A percentile compares a stretch with the other conserved stretches of the same genome.
These are phyloP conservation scores for Argynnis bischoffii DNA, from an alignment of 2,888 invertebrate species.

Conservation along the genomic window DNA sequence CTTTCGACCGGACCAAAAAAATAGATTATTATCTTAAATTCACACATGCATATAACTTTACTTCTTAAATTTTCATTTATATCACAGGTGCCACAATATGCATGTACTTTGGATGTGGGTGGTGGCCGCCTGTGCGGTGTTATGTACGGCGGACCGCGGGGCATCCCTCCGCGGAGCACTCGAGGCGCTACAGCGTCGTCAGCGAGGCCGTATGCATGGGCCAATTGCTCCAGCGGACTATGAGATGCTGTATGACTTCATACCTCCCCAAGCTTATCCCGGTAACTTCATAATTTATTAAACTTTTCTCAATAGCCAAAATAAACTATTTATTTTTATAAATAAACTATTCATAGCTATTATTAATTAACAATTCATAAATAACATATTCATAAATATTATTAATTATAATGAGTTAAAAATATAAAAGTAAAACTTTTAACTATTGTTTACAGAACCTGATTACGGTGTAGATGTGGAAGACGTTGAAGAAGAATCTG, in stretches of 20 bases:
- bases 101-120: conserved; percentile 59
- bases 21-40: no score
- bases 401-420: background rate
- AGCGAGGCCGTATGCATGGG: conserved; percentile 65
- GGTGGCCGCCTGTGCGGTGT: conserved; percentile 50
- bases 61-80: background rate
- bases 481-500: conserved; percentile 62
- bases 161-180: conserved; percentile 78
- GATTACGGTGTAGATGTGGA: conserved; percentile 67
- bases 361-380: no score
- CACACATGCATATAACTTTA: background rate
- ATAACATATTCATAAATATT: no score
- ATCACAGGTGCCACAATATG: conserved; percentile 50
- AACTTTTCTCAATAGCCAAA: background rate
- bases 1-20: no score
- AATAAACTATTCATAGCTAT: no score
- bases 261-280: conserved; percentile 68
- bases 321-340: no score
- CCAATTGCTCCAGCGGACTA: conserved; percentile 63
- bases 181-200: conserved; percentile 78
- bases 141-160: conserved; percentile 56
- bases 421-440: background rate
- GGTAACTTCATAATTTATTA: conserved; percentile 47
- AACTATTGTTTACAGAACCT: conserved; percentile 56
- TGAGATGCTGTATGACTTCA: conserved; percentile 68